A percentile compares a stretch with the other conserved stretches of the same genome.
Evolutionary conservation across 2,113 vertebrate species (phyloP).

Genomic region (Myotis lucifugus): DNA sequence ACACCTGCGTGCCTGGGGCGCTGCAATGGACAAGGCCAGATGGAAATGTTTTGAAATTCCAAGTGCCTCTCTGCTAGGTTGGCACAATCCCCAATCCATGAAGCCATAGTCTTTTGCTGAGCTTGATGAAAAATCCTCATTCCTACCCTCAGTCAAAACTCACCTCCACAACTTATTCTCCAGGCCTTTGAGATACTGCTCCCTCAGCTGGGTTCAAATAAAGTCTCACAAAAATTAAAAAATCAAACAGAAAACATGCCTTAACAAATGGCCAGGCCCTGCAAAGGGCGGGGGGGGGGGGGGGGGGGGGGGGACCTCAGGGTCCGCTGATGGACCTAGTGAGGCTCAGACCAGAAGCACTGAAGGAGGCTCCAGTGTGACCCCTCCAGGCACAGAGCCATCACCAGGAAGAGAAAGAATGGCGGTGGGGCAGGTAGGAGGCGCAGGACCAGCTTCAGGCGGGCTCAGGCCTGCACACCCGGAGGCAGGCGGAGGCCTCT

Average conservation of each 20-base stretch:
- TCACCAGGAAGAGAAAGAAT: not conserved
- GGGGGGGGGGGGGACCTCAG: too few relatives aligned
- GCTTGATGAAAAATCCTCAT: not conserved
- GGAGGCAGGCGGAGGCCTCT: too few relatives aligned
- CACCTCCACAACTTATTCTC: too few relatives aligned
- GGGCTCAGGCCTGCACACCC: not conserved
- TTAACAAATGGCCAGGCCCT: not conserved
- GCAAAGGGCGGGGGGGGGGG: too few relatives aligned
- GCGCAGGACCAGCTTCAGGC: rapidly evolving
- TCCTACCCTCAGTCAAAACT: not conserved
- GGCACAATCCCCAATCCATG: not conserved
- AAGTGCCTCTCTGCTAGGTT: not conserved
- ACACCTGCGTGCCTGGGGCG: not conserved
- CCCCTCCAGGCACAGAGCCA: not conserved
- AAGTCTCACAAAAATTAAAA: too few relatives aligned
- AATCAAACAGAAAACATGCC: not conserved
- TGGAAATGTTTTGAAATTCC: not conserved
- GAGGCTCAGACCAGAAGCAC: not conserved
- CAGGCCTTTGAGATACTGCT: too few relatives aligned
- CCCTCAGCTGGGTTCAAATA: too few relatives aligned
- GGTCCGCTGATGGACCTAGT: not conserved
- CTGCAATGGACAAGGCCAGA: not conserved
- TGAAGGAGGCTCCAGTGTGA: not conserved
- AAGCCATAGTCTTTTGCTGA: not conserved
- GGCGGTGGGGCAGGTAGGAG: too few relatives aligned